Evolutionary conservation across 2,797 vertebrate genomes (phyloP).

Genomic region (Garrulus glandarius): DNA sequence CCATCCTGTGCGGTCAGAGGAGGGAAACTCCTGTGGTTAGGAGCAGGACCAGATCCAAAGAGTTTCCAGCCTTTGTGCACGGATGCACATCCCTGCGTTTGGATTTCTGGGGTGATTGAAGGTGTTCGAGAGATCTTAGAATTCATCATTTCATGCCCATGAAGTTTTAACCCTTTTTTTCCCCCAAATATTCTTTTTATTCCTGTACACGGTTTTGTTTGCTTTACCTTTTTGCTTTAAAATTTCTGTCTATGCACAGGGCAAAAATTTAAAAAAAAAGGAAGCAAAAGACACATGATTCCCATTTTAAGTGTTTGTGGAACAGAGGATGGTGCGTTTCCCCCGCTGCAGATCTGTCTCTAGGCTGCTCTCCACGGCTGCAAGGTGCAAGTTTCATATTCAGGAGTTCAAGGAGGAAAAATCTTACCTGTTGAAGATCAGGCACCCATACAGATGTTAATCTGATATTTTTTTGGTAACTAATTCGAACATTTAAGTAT

Average conservation of each 20-base stretch:
- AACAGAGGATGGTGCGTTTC: not conserved
- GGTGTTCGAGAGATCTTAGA: not conserved
- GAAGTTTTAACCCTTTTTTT: not conserved
- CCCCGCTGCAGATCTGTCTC: not conserved
- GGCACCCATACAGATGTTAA: not conserved
- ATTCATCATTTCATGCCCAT: not conserved
- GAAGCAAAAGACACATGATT: not conserved
- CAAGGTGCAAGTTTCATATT: not conserved
- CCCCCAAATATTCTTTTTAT: not conserved
- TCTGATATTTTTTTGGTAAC: not conserved
- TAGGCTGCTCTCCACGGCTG: not conserved
- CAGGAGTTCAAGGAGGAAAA: not conserved
- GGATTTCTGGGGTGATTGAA: not conserved
- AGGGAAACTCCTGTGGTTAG: not conserved
- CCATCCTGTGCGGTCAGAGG: not conserved
- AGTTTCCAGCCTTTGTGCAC: constrained; percentile 4
- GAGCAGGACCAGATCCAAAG: not conserved
- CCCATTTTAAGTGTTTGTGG: not conserved
- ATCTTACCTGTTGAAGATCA: not conserved
- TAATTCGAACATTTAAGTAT: not conserved
- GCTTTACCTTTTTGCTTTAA: not conserved
- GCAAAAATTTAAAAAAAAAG: fast-evolving
- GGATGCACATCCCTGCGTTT: not conserved
- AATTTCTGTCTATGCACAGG: not conserved
- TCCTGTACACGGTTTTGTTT: not conserved